Evolutionary conservation across 1,140 invertebrate species (phyloP).

Genomic region (Gryllus bimaculatus): DNA sequence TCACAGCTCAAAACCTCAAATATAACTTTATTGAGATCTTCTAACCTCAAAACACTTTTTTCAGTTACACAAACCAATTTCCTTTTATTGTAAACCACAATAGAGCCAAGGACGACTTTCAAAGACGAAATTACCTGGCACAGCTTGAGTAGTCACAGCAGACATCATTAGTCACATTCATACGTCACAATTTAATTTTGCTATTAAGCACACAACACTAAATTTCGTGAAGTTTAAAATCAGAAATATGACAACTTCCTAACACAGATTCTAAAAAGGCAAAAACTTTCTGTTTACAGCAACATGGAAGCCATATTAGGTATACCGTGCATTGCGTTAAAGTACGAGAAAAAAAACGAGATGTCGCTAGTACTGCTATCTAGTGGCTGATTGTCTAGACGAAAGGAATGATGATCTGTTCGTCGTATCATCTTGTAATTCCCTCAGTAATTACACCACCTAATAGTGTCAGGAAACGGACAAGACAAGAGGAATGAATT

Average conservation of each 20-base stretch:
- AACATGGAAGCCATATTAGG: slow-evolving; percentile 19
- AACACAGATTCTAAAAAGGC: slow-evolving; percentile 6
- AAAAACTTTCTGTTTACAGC: slow-evolving; percentile 21
- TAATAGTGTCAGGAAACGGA: no score
- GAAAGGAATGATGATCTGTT: no score
- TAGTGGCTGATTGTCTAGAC: no score
- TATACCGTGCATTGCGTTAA: slow-evolving; percentile 10
- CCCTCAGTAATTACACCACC: no score
- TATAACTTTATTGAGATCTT: neutral
- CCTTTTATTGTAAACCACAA: neutral
- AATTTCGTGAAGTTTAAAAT: neutral
- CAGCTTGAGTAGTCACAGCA: slow-evolving; percentile 21
- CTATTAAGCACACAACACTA: neutral
- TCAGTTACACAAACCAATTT: neutral
- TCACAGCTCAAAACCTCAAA: neutral
- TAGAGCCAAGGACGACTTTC: slow-evolving; percentile 13
- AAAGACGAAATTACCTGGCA: slow-evolving; percentile 17
- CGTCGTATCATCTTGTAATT: no score
- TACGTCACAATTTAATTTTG: slow-evolving; percentile 18
- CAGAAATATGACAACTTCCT: neutral
- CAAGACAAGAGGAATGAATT: no score
- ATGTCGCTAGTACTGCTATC: no score
- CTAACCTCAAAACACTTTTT: neutral
- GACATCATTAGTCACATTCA: slow-evolving; percentile 22
- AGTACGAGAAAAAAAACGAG: neutral